phyloP scores from a whole-genome alignment of 2,888 invertebrate genomes.

The Parelbella ahira region DNA sequence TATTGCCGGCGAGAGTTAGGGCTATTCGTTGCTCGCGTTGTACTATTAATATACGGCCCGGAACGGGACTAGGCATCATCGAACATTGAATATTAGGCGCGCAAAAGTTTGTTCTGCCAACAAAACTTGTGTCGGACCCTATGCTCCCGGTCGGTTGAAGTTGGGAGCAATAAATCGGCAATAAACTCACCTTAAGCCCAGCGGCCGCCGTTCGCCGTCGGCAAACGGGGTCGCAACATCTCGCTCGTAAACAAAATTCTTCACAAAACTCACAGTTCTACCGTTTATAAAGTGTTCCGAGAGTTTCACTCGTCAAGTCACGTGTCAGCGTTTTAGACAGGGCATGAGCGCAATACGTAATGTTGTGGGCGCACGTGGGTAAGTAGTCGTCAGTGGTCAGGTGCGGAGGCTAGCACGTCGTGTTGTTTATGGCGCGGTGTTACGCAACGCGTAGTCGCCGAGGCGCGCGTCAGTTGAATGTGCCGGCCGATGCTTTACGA shows the following conservation, averaged over 20 bases:
- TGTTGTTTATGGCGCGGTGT: conserved; percentile 77
- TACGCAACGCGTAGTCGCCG: conserved; percentile 80
- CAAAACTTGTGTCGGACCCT: conserved; percentile 55
- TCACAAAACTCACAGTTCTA: conserved; percentile 74
- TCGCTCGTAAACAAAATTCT: conserved; percentile 65
- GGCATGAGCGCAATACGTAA: conserved; percentile 75
- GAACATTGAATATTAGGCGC: conserved; percentile 39
- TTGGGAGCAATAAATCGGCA: conserved; percentile 72
- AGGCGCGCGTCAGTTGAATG: conserved; percentile 79
- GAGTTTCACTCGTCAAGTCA: conserved; percentile 72
- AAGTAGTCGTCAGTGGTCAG: conserved; percentile 56
- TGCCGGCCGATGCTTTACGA: conserved; percentile 79
- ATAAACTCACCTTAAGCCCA: conserved; percentile 78
- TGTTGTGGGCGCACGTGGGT: conserved; percentile 69
- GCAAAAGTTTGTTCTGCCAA: conserved; percentile 65
- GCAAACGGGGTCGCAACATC: conserved; percentile 69
- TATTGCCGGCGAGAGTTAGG: conserved; percentile 29
- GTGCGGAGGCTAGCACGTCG: conserved; percentile 65
- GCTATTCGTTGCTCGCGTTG: conserved; percentile 33
- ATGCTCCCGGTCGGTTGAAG: conserved; percentile 49
- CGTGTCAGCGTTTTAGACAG: conserved; percentile 74
- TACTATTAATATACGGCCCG: conserved; percentile 25
- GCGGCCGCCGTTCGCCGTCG: conserved; percentile 71
- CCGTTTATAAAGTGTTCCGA: conserved; percentile 52
- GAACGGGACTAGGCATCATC: conserved; percentile 25